A percentile compares a stretch with the other conserved stretches of the same genome.
These are phyloP conservation scores for Tuberolachnus salignus DNA, from an alignment of 2,888 invertebrate species.

Conservation along the genomic window DNA sequence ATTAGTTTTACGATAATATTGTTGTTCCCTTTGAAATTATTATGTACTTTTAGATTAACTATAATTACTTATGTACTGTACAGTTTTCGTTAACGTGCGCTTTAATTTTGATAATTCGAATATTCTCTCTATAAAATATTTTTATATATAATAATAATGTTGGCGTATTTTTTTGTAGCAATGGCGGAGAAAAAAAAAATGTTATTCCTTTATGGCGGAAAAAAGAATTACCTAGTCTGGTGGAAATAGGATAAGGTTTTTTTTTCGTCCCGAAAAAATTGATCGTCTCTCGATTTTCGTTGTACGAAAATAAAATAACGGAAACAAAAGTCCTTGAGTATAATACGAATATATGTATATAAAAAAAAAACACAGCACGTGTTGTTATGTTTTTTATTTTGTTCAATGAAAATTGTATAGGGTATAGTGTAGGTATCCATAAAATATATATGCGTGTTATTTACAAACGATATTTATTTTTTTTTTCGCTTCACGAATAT, in stretches of 20 bases:
- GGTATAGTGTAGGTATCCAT: neutral
- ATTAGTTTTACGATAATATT: too few relatives aligned
- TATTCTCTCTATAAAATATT: too few relatives aligned
- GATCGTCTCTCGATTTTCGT: neutral
- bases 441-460: neutral
- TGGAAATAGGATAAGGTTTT: slow-evolving; percentile 34
- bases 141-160: neutral
- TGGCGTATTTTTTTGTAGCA: neutral
- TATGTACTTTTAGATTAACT: too few relatives aligned
- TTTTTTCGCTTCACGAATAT: neutral
- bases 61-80: too few relatives aligned
- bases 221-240: slow-evolving; percentile 24
- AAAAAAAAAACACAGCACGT: neutral
- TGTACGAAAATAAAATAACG: slow-evolving; percentile 1
- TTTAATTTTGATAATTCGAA: too few relatives aligned
- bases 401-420: neutral
- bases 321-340: neutral
- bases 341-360: neutral
- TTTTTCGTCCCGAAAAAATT: neutral
- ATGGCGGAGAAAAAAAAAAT: neutral
- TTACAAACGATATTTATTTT: neutral
- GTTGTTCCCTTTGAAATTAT: too few relatives aligned
- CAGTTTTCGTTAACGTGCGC: too few relatives aligned
- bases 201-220: neutral
- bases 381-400: slow-evolving; percentile 25